Conservation (phyloP, 2,113 vertebrate species). For the Ornithorhynchus anatinus region DNA sequence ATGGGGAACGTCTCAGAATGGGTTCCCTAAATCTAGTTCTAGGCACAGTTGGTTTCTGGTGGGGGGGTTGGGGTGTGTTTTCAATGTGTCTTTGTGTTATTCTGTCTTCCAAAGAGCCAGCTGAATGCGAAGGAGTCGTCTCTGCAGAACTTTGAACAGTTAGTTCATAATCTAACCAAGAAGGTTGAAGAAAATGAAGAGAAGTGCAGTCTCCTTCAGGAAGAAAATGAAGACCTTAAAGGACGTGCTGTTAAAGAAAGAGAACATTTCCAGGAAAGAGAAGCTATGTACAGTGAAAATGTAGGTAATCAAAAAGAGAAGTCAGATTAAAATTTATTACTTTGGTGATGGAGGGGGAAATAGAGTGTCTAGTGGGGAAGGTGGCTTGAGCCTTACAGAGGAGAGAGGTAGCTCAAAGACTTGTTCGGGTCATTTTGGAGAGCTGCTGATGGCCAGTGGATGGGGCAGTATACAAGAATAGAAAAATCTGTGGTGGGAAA, state of each 20-base stretch:
- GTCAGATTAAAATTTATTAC: background rate
- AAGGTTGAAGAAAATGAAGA: conserved; percentile 87
- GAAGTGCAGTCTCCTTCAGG: conserved; percentile 81
- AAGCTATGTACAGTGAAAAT: conserved; percentile 81
- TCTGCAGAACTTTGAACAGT: conserved; percentile 74
- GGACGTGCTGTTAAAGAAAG: conserved; percentile 76
- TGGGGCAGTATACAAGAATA: no score
- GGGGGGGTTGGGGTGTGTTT: no score
- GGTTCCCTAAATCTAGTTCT: no score
- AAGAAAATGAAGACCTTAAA: conserved; percentile 78
- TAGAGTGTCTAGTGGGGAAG: background rate
- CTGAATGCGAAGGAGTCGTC: conserved; percentile 56
- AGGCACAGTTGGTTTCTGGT: no score
- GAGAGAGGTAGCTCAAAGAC: no score
- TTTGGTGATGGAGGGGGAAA: background rate
- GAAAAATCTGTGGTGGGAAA: no score
- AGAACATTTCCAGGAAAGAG: conserved; percentile 77
- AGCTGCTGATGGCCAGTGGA: no score
- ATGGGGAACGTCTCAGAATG: no score
- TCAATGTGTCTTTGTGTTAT: no score
- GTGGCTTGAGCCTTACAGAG: no score
- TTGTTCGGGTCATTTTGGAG: no score
- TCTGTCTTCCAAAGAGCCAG: conserved; percentile 59
- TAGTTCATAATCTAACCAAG: conserved; percentile 83
- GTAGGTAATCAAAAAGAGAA: conserved; percentile 70